Base-by-base conservation (phyloP, 2,797 vertebrate genomes). In the Peromyscus eremicus region DNA sequence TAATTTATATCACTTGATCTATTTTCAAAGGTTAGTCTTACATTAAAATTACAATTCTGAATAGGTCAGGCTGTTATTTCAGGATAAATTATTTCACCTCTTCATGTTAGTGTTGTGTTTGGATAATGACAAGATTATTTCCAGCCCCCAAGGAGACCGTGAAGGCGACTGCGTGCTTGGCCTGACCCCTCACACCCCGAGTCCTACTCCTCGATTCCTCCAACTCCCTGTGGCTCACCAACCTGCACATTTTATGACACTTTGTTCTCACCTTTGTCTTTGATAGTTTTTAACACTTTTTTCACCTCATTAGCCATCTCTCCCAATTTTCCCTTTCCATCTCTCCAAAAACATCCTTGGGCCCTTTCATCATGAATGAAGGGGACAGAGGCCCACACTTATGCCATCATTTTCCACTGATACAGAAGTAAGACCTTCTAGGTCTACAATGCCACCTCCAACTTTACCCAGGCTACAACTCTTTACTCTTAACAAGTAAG, bases 1-100 rank as follows among this genome's bases (percentile, higher is more conserved):
- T 98, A 98, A 98, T 98, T 98, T 98, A 98, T 98, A 98, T 98
- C 98, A 98, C 98, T 98, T 98, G 98, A 98, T 98, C 98, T 98
- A 92, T 98, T 99, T 98, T 98, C 98, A 99, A 98, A 98, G 98
- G 98, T 98, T 98, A 98, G 98, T 97, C 98, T 98, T 99, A 98
- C 97, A 98, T 99, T 98, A 98, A 98, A 99, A 98, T 98, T 98
- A 98, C 97, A 96, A 96, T 97, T 98, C 98, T 98, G 98, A 98
- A 98, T 98, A 98, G 98, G 98, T 98, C 98, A 98, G 98, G 96
- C 98, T 98, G 98, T 98, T 98, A 98, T 97, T 98, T 98, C 98
- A 98, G 97, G 97, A 99, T 98, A 98, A 98, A 98, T 98, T 98
- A 98, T 97, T 98, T 98, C 97, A 97, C 97, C 97, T 97, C 97